Percentiles rank a stretch among this genome's conserved stretches.
Conservation (phyloP, 2,888 invertebrate genomes). For the Diarsia mendica region DNA sequence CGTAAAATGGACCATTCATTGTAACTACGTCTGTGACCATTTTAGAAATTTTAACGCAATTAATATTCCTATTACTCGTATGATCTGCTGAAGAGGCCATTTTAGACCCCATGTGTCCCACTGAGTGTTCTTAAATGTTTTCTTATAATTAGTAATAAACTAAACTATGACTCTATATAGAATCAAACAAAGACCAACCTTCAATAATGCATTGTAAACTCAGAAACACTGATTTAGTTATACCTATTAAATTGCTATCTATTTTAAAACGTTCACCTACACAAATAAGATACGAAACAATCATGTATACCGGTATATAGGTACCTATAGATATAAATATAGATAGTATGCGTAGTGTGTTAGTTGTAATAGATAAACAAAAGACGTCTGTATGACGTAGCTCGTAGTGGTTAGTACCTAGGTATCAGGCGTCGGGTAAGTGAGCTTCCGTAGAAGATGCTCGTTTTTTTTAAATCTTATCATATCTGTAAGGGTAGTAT, state of each 20-base stretch:
- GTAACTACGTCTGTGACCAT: too few species aligned
- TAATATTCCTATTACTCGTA: too few species aligned
- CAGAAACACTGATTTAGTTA: neutral
- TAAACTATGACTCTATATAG: neutral
- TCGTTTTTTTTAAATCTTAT: neutral
- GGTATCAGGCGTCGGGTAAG: neutral
- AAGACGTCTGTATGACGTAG: constrained; percentile 9
- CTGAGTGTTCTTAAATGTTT: too few species aligned
- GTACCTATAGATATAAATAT: neutral
- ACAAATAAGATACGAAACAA: constrained; percentile 8
- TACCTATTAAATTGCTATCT: neutral
- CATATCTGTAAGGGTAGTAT: neutral
- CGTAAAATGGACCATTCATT: too few species aligned
- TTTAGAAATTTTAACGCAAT: too few species aligned
- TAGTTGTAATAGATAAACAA: constrained; percentile 20
- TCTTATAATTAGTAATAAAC: too few species aligned
- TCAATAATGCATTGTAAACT: constrained; percentile 8
- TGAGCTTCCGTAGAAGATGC: neutral
- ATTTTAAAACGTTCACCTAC: neutral
- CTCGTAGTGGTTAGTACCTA: too few species aligned
- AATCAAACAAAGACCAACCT: constrained; percentile 4
- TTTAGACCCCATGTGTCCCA: too few species aligned
- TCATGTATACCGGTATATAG: neutral
- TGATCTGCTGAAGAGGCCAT: too few species aligned
- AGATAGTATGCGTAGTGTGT: neutral